Evolutionary conservation across 2,113 vertebrate species (phyloP).

Genomic region (Anthoscopus minutus): DNA sequence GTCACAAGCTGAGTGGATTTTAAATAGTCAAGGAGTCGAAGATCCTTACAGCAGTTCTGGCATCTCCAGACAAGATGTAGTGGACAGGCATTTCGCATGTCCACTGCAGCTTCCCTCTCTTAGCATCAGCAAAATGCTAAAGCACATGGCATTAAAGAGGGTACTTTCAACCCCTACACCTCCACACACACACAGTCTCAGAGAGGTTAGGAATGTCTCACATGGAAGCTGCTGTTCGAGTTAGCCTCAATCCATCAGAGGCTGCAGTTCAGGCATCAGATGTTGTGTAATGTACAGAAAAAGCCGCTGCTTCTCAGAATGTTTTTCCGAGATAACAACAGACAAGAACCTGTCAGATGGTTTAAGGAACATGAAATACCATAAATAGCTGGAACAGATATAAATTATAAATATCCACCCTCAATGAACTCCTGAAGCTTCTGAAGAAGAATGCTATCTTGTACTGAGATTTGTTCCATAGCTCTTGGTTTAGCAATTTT

Average conservation of each 20-base stretch:
- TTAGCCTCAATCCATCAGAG: neutral
- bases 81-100: neutral
- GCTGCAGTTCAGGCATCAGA: neutral
- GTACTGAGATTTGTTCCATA: neutral
- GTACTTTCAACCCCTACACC: accelerated
- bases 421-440: neutral
- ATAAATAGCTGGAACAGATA: neutral
- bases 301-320: neutral
- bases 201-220: neutral
- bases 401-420: neutral
- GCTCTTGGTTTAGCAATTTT: neutral
- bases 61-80: too few relatives aligned
- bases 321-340: neutral
- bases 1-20: neutral
- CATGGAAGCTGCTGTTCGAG: neutral
- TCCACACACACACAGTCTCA: neutral
- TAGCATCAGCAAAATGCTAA: neutral
- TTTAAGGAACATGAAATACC: neutral
- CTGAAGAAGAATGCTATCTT: neutral
- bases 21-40: neutral
- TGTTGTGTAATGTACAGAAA: neutral
- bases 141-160: neutral
- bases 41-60: neutral
- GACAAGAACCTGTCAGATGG: neutral
- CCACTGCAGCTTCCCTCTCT: neutral